Conservation (phyloP, 2,113 vertebrate species). For the Odontophorus gujanensis region DNA sequence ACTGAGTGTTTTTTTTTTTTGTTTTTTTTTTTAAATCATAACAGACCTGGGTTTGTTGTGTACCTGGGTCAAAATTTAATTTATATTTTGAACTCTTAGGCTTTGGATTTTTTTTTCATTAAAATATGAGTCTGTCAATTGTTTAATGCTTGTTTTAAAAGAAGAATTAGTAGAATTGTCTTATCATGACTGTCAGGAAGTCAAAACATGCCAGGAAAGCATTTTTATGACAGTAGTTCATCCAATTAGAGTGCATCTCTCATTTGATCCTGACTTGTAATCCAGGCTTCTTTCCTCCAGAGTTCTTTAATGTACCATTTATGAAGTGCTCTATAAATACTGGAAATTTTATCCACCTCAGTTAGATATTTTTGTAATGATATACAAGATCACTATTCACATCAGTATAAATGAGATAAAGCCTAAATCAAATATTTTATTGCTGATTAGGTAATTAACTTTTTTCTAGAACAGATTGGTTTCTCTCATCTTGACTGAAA, state of each 20-base stretch:
- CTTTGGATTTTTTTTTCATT: not conserved
- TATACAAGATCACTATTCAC: not conserved
- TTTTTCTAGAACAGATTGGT: not conserved
- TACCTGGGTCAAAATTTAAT: not conserved
- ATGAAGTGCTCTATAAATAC: slow-evolving; percentile 61
- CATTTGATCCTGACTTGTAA: slow-evolving; percentile 76
- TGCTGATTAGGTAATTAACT: not conserved
- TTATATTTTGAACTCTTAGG: not conserved
- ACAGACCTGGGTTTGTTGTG: not conserved
- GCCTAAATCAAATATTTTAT: not conserved
- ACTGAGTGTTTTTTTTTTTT: not conserved
- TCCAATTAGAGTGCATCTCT: slow-evolving; percentile 72
- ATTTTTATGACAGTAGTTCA: slow-evolving; percentile 78
- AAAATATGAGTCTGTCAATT: not conserved
- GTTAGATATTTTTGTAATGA: slow-evolving; percentile 27
- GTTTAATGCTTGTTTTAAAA: not conserved
- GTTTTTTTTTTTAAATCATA: not conserved
- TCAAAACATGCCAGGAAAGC: slow-evolving; percentile 67
- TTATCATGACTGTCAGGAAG: slow-evolving; percentile 40
- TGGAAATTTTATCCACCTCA: slow-evolving; percentile 28
- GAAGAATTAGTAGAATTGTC: not conserved
- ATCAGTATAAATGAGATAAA: not conserved
- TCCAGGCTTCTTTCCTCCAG: slow-evolving; percentile 71
- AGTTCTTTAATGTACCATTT: slow-evolving; percentile 46
- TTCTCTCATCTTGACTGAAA: not conserved